A percentile compares a stretch with the other conserved stretches of the same genome.
Evolutionary conservation across 2,888 invertebrate genomes (phyloP).

Genomic region (Andrena marginata): DNA sequence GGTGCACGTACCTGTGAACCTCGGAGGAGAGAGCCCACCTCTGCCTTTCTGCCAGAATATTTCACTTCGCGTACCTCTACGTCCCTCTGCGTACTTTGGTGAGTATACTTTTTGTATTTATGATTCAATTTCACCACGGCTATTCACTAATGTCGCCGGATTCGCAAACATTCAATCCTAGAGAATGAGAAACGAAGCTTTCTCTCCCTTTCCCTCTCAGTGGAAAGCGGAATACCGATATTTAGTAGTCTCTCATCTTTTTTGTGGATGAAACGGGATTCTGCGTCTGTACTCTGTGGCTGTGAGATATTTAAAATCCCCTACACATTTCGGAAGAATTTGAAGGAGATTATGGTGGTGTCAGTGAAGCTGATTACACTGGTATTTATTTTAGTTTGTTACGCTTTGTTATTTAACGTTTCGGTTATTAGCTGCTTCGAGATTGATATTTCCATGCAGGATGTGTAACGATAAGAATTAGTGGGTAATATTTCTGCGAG

Average conservation of each 20-base stretch:
- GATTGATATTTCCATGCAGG: not conserved
- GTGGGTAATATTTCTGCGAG: not conserved
- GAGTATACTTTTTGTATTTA: constrained; percentile 14
- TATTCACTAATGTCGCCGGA: not conserved
- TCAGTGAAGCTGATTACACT: not conserved
- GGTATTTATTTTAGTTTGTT: not conserved
- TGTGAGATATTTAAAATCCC: not conserved
- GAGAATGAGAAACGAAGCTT: not conserved
- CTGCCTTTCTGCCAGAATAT: constrained; percentile 63
- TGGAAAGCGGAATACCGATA: not conserved
- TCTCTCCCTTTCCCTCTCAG: not conserved
- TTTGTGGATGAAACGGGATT: not conserved
- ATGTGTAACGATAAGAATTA: not conserved
- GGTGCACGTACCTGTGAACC: constrained; percentile 73
- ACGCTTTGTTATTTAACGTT: not conserved
- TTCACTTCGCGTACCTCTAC: constrained; percentile 47
- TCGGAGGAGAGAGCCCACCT: constrained; percentile 62
- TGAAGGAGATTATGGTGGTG: not conserved
- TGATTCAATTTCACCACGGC: not conserved
- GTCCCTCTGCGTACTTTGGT: not conserved
- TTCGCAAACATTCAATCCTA: not conserved
- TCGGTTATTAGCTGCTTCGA: not conserved
- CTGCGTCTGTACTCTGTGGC: no score
- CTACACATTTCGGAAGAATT: not conserved
- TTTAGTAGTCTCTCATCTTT: not conserved